Percentiles rank a stretch among this genome's conserved stretches.
These are phyloP conservation scores for Protula sp. DNA, from an alignment of 2,888 invertebrate genomes.

Conservation along the genomic window DNA sequence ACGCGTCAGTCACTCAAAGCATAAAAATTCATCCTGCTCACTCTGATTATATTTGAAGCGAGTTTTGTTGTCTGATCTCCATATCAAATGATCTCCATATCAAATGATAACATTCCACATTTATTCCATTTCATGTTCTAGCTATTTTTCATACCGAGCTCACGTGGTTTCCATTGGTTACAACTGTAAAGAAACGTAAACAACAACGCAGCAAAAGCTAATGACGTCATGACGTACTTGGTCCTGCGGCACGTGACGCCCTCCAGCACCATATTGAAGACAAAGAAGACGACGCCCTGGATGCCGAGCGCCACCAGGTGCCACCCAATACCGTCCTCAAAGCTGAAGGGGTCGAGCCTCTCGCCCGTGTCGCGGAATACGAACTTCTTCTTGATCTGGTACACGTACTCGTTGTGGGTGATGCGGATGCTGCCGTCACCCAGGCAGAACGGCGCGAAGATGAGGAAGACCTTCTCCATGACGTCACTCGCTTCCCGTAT, in stretches of 20 bases:
- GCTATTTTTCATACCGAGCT: too few relatives aligned
- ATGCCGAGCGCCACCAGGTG: conserved; percentile 64
- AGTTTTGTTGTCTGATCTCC: too few relatives aligned
- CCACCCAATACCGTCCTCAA: conserved; percentile 63
- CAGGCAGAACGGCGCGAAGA: conserved; percentile 81
- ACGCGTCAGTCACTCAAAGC: too few relatives aligned
- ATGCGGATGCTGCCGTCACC: conserved; percentile 76
- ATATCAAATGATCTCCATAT: too few relatives aligned
- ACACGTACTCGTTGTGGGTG: conserved; percentile 62
- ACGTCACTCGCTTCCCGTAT: conserved; percentile 62
- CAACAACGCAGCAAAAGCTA: too few relatives aligned
- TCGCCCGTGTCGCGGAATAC: conserved; percentile 32
- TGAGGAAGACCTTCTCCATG: conserved; percentile 69
- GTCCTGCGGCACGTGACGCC: conserved; percentile 49
- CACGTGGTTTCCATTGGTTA: too few relatives aligned
- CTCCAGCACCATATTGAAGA: conserved; percentile 60
- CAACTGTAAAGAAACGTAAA: too few relatives aligned
- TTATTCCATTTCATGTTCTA: too few relatives aligned
- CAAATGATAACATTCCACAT: too few relatives aligned
- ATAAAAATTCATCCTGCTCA: too few relatives aligned
- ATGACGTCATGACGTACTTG: conserved; percentile 1
- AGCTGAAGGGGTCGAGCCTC: conserved; percentile 48
- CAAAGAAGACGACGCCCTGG: conserved; percentile 62
- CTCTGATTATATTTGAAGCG: too few relatives aligned
- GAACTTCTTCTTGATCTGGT: conserved; percentile 39